Percentiles rank a stretch among this genome's conserved stretches.
Conservation (phyloP, 2,888 invertebrate species). For the Hypomecis atomaria region DNA sequence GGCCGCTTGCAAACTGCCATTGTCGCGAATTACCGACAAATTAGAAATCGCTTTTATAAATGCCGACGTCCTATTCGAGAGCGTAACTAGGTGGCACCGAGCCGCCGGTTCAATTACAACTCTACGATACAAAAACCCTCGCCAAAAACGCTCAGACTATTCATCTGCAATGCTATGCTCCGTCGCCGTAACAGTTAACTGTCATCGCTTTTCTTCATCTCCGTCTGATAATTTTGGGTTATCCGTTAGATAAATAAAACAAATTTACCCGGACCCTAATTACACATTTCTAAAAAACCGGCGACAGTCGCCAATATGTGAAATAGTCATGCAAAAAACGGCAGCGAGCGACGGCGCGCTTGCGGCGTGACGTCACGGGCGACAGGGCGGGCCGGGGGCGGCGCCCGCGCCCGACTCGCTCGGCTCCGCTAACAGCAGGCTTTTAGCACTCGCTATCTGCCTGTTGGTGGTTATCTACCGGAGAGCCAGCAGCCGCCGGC, state of each 20-base stretch:
- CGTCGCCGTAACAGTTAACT: slow-evolving; percentile 43
- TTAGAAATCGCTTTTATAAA: slow-evolving; percentile 71
- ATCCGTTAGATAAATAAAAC: slow-evolving; percentile 69
- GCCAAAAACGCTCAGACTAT: slow-evolving; percentile 31
- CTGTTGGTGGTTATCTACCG: slow-evolving; percentile 67
- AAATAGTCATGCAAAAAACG: slow-evolving; percentile 76
- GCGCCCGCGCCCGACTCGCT: slow-evolving; percentile 65
- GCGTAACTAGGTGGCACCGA: slow-evolving; percentile 82
- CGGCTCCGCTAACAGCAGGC: slow-evolving; percentile 69
- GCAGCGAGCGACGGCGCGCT: slow-evolving; percentile 65
- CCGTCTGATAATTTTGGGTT: slow-evolving; percentile 57
- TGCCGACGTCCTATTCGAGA: slow-evolving; percentile 64
- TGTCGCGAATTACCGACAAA: slow-evolving; percentile 80
- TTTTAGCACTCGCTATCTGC: slow-evolving; percentile 75
- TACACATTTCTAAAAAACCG: slow-evolving; percentile 76
- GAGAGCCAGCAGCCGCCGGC: slow-evolving; percentile 73
- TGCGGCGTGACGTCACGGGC: slow-evolving; percentile 78
- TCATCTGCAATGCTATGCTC: slow-evolving; percentile 42
- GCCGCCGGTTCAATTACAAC: slow-evolving; percentile 56
- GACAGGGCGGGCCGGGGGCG: slow-evolving; percentile 80
- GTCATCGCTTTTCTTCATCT: slow-evolving; percentile 57
- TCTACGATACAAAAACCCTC: slow-evolving; percentile 53
- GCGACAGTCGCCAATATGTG: slow-evolving; percentile 81
- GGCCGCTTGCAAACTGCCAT: slow-evolving; percentile 65
- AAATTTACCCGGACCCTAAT: slow-evolving; percentile 75